Conservation (phyloP, 30 jellyfish, hydroid and myxozoan genomes). For the Hydractinia symbiolongicarpus region DNA sequence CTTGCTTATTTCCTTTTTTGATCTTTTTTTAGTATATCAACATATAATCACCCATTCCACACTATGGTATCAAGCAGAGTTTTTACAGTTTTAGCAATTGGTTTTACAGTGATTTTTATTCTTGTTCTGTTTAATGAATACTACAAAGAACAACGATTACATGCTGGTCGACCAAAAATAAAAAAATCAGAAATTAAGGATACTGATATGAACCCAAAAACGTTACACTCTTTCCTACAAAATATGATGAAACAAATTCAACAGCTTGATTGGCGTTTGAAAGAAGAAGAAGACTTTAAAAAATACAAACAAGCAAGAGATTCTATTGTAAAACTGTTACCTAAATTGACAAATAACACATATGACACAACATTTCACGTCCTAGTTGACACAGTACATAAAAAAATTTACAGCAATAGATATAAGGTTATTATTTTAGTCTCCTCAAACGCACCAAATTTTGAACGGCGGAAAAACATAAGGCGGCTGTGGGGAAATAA, state of each 20-base stretch:
- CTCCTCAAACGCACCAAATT: slow-evolving; percentile 22
- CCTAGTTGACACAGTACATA: background rate
- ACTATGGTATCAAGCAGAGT: too few species aligned
- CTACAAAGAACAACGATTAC: background rate
- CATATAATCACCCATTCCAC: too few species aligned
- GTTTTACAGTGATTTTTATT: background rate
- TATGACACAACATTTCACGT: background rate
- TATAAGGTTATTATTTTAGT: slow-evolving; percentile 21
- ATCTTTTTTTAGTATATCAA: too few species aligned
- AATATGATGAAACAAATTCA: background rate
- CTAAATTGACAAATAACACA: background rate
- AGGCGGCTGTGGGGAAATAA: slow-evolving; percentile 33
- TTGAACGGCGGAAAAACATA: slow-evolving; percentile 23
- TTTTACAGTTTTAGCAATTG: too few species aligned
- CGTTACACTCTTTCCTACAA: background rate
- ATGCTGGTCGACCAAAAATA: background rate
- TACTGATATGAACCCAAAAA: background rate
- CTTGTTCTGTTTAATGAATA: background rate
- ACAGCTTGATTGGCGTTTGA: background rate
- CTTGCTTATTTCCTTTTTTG: too few species aligned
- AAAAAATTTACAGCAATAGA: background rate
- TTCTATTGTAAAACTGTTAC: background rate
- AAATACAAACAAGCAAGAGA: background rate
- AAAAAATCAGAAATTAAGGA: background rate
- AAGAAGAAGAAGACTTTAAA: background rate